Conservation (phyloP, 2,888 invertebrate genomes). For the Catocala sponsa region DNA sequence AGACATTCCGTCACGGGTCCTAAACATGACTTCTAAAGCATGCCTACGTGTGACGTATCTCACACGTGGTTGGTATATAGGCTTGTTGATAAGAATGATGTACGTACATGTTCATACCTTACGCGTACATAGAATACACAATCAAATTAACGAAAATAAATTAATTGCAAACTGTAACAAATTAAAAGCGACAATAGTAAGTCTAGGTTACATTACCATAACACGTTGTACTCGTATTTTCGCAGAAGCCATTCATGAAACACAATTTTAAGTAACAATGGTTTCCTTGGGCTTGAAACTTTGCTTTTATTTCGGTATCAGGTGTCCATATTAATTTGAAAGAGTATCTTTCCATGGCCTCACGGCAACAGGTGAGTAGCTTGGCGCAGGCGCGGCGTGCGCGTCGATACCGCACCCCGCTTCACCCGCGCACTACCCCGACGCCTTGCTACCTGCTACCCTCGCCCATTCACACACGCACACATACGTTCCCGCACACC, state of each 20-base stretch:
- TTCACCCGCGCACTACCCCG: conserved; percentile 53
- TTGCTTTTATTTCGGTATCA: conserved; percentile 82
- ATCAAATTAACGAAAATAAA: too few relatives aligned
- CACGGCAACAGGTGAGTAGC: conserved; percentile 83
- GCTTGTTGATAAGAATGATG: too few relatives aligned
- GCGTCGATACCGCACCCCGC: conserved; percentile 81
- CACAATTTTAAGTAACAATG: conserved; percentile 34
- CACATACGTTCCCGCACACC: conserved; percentile 67
- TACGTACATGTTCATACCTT: too few relatives aligned
- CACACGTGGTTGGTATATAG: too few relatives aligned
- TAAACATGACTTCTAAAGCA: too few relatives aligned
- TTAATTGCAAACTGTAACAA: too few relatives aligned
- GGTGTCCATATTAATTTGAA: conserved; percentile 84
- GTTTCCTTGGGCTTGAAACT: conserved; percentile 58
- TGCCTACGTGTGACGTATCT: too few relatives aligned
- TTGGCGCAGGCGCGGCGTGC: conserved; percentile 82
- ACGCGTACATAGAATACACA: too few relatives aligned
- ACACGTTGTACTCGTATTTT: neutral
- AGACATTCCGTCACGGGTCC: too few relatives aligned
- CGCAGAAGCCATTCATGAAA: neutral
- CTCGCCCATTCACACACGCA: conserved; percentile 82
- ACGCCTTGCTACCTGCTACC: conserved; percentile 59
- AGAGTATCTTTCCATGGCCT: conserved; percentile 85
- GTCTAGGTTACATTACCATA: neutral
- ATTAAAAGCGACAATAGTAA: too few relatives aligned